Conservation (phyloP, 2,113 vertebrate genomes). For the Cyanoliseus patagonus region DNA sequence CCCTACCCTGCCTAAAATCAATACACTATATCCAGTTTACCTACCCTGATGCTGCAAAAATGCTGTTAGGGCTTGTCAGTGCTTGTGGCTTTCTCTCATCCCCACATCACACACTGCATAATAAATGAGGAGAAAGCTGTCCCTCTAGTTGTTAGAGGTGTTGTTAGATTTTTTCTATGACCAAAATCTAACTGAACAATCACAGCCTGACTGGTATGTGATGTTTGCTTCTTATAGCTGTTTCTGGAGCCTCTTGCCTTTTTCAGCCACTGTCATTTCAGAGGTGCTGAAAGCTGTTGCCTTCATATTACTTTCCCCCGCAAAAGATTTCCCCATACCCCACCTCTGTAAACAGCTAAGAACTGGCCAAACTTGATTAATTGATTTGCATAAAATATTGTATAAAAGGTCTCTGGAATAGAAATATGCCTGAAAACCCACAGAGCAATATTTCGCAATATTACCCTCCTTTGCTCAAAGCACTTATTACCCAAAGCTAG, state of each 20-base stretch:
- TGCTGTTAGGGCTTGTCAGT: neutral
- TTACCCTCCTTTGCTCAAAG: neutral
- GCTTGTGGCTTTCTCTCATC: neutral
- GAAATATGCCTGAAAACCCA: neutral
- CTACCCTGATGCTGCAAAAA: neutral
- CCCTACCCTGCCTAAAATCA: neutral
- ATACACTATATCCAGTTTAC: neutral
- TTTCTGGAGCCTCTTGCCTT: neutral
- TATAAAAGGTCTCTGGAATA: neutral
- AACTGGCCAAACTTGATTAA: neutral
- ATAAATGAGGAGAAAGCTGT: neutral
- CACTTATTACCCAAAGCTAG: neutral
- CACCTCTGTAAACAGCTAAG: neutral
- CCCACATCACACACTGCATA: neutral
- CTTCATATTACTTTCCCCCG: neutral
- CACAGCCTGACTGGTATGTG: accelerated
- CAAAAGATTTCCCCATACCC: neutral
- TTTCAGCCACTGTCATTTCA: neutral
- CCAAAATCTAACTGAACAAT: neutral
- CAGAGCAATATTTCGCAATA: neutral
- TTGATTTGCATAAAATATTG: neutral
- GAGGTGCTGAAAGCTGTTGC: neutral
- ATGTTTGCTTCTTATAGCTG: neutral
- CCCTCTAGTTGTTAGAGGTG: no score
- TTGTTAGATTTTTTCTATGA: neutral